These are phyloP conservation scores for Stenchaetothrips biformis DNA, from an alignment of 2,888 invertebrate genomes.

Conservation along the genomic window DNA sequence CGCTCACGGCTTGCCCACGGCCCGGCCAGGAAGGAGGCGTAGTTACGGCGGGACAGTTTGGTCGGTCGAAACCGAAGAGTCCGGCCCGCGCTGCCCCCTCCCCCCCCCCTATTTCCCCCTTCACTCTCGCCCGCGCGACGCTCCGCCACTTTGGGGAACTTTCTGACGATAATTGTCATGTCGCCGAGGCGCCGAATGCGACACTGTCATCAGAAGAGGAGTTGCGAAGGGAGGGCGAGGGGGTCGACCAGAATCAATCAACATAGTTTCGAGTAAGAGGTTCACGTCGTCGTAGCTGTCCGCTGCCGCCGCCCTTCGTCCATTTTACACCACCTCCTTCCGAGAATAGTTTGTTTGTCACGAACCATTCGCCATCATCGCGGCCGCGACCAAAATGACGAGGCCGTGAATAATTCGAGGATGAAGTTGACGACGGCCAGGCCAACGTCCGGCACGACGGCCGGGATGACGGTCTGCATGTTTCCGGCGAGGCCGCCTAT, in stretches of 20 bases:
- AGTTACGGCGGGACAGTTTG: not conserved
- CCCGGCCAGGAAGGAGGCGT: not conserved
- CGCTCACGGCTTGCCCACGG: not conserved
- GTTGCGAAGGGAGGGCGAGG: not conserved
- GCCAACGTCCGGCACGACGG: too few relatives aligned
- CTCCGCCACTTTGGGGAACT: not conserved
- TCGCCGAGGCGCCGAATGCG: not conserved
- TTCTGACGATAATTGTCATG: conserved; percentile 19
- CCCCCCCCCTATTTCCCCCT: not conserved
- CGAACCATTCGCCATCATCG: not conserved
- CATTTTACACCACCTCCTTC: not conserved
- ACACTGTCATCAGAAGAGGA: not conserved
- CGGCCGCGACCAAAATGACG: not conserved
- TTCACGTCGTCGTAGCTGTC: not conserved
- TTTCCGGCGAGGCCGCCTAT: too few relatives aligned
- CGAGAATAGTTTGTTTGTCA: not conserved
- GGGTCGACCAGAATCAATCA: conserved; percentile 18
- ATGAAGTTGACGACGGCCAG: too few relatives aligned
- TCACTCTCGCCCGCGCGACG: not conserved
- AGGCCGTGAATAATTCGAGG: not conserved
- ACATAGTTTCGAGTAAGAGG: not conserved
- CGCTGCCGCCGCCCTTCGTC: not conserved
- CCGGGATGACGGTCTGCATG: too few relatives aligned
- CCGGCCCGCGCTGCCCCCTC: not conserved
- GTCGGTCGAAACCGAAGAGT: too few relatives aligned